phyloP scores from a whole-genome alignment of 2,797 vertebrate genomes.

The Hyperoplus immaculatus region DNA sequence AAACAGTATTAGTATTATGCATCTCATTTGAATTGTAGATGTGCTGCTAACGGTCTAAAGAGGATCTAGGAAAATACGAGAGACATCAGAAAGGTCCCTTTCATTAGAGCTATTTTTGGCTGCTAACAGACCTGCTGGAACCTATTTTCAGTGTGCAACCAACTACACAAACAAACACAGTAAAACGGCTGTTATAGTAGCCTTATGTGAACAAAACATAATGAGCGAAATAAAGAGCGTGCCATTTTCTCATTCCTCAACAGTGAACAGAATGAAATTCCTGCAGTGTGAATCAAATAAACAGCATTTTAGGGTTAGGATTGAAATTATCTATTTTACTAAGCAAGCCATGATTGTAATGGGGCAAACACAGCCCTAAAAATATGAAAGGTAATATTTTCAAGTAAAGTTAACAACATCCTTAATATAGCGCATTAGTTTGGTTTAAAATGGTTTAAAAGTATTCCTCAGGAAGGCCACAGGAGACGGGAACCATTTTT shows the following conservation, averaged over 20 bases:
- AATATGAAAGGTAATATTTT: not conserved
- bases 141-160: constrained; percentile 61
- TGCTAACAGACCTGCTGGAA: constrained; percentile 51
- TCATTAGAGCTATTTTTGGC: constrained; percentile 63
- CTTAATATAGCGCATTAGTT: not conserved
- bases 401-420: constrained; percentile 14
- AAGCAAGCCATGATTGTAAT: not conserved
- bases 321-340: not conserved
- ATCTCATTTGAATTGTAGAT: constrained; percentile 50
- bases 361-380: not conserved
- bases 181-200: constrained; percentile 60
- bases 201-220: constrained; percentile 65
- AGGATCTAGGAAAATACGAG: constrained; percentile 24
- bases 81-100: constrained; percentile 39
- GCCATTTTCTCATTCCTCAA: constrained; percentile 6
- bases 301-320: not conserved
- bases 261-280: constrained; percentile 7
- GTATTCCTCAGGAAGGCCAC: constrained; percentile 1
- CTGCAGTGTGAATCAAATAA: not conserved
- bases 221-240: constrained; percentile 29
- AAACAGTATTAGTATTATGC: constrained; percentile 12
- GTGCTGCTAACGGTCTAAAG: constrained; percentile 14
- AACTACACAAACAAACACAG: constrained; percentile 47
- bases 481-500: constrained; percentile 7
- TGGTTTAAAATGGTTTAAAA: not conserved